Conservation (phyloP, 2,113 vertebrate species). For the Erythrocercus mccallii region DNA sequence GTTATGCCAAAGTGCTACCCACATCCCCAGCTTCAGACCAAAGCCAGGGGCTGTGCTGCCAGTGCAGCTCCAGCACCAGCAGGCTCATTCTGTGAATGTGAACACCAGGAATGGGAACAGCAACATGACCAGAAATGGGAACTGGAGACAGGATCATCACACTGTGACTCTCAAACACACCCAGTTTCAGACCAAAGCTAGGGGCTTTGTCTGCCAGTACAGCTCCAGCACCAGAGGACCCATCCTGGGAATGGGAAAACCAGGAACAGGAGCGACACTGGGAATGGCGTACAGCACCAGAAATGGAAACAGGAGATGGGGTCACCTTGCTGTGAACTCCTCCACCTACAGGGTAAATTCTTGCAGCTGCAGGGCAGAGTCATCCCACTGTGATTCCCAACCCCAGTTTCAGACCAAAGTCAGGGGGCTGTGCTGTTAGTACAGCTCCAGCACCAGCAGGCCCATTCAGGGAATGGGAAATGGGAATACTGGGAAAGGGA, state of each 20-base stretch:
- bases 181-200: background rate
- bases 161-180: background rate
- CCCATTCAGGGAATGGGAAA: background rate
- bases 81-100: background rate
- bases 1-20: background rate
- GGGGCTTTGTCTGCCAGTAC: conserved; percentile 54
- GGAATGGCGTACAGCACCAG: background rate
- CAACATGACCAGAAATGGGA: background rate
- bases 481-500: background rate
- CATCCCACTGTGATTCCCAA: background rate
- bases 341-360: background rate
- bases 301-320: background rate
- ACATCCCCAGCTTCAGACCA: background rate
- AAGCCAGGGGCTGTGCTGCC: conserved; percentile 81
- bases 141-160: background rate
- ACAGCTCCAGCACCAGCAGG: background rate
- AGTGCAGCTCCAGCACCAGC: conserved; percentile 10
- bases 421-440: background rate
- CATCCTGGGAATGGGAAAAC: conserved; percentile 71
- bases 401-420: background rate
- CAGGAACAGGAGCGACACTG: background rate
- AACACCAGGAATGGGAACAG: background rate
- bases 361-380: background rate
- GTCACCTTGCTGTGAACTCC: background rate
- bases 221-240: conserved; percentile 82